A percentile compares a stretch with the other conserved stretches of the same genome.
Evolutionary conservation across 2,113 vertebrate species (phyloP).

Genomic region (Numenius arquata): DNA sequence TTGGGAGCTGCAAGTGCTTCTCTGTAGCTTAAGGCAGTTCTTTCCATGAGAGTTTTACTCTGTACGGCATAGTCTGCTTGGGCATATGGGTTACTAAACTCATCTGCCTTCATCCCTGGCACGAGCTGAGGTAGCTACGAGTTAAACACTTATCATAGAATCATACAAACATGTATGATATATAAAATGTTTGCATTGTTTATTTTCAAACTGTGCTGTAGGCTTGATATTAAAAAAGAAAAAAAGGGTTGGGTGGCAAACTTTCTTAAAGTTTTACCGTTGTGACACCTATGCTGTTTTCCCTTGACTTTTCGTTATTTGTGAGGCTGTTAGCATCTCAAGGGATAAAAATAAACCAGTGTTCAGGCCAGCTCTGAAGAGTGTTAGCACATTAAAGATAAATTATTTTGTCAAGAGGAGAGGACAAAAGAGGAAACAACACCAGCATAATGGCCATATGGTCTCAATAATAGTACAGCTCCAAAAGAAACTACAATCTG

Average conservation of each 20-base stretch:
- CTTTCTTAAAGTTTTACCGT: neutral
- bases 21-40: neutral
- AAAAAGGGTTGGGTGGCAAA: neutral
- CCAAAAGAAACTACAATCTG: slow-evolving; percentile 57
- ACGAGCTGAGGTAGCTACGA: neutral
- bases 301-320: neutral
- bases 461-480: slow-evolving; percentile 48
- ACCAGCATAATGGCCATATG: slow-evolving; percentile 58
- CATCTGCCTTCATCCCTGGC: neutral
- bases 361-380: slow-evolving; percentile 36
- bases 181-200: neutral
- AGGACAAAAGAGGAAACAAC: slow-evolving; percentile 55
- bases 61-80: neutral
- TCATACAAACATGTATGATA: neutral
- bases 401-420: slow-evolving; percentile 55
- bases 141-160: neutral
- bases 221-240: neutral
- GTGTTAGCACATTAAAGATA: slow-evolving; percentile 37
- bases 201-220: neutral
- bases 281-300: neutral
- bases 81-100: neutral
- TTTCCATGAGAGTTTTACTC: neutral
- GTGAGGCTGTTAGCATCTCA: neutral
- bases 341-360: slow-evolving; percentile 34
- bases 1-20: neutral